Evolutionary conservation across 2,113 vertebrate species (phyloP).

Genomic region (Ameiurus melas): DNA sequence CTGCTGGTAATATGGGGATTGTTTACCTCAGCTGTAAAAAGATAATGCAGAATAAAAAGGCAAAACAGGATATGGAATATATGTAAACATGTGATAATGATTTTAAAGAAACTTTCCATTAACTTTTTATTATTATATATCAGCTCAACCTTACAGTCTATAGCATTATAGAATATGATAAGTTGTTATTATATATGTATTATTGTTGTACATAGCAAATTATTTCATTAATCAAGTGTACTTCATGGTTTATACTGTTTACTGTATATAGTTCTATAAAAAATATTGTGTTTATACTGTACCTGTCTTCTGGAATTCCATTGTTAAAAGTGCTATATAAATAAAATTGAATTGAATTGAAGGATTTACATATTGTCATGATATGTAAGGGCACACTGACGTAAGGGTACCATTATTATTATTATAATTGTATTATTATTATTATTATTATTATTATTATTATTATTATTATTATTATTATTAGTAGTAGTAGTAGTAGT

Average conservation of each 20-base stretch:
- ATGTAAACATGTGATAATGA: neutral
- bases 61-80: neutral
- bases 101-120: neutral
- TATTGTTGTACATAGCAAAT: neutral
- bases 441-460: too few relatives aligned
- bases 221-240: neutral
- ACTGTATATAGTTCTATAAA: neutral
- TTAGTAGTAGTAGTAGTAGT: neutral
- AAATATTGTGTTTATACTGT: neutral
- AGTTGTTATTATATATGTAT: neutral
- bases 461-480: neutral
- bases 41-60: slow-evolving; percentile 1
- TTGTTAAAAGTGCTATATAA: too few relatives aligned
- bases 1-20: neutral
- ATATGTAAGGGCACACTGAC: neutral
- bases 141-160: neutral
- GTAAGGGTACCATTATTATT: neutral
- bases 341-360: too few relatives aligned
- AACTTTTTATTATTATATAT: neutral
- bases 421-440: too few relatives aligned
- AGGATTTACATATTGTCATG: neutral
- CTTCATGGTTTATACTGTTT: neutral
- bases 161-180: neutral
- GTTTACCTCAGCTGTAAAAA: neutral
- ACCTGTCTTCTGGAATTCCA: neutral